Conservation (phyloP, 2,888 invertebrate genomes). For the Merodon equestris region DNA sequence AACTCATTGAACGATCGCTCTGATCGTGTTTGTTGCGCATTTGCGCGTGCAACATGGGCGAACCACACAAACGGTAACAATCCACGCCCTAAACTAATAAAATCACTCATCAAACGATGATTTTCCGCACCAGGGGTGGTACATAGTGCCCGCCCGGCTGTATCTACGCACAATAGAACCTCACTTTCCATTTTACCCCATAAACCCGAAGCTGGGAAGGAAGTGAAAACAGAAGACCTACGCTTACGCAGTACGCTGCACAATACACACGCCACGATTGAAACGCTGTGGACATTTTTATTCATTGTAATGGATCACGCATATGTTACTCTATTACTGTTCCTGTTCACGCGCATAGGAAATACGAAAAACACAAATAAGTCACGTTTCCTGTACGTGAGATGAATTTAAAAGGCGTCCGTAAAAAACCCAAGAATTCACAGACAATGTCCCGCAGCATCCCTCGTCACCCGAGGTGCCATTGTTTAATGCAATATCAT, state of each 20-base stretch:
- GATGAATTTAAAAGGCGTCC: conserved; percentile 52
- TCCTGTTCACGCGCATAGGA: conserved; percentile 52
- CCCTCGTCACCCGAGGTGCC: conserved; percentile 20
- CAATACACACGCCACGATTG: conserved; percentile 31
- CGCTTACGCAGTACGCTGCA: too few species aligned
- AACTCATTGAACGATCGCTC: not conserved
- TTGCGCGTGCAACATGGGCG: conserved; percentile 14
- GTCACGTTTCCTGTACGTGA: conserved; percentile 67
- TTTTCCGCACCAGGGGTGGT: conserved; percentile 61
- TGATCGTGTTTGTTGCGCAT: too few species aligned
- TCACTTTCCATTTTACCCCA: conserved; percentile 47
- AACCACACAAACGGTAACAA: conserved; percentile 30
- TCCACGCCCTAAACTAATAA: conserved; percentile 58
- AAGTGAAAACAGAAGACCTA: conserved; percentile 23
- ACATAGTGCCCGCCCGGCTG: conserved; percentile 35
- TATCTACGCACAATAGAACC: conserved; percentile 1
- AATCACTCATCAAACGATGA: conserved; percentile 57
- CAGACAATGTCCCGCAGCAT: conserved; percentile 57
- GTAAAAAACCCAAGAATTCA: conserved; percentile 53
- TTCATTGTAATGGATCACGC: conserved; percentile 64
- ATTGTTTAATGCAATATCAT: conserved; percentile 43
- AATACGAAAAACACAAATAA: conserved; percentile 55
- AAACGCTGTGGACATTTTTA: conserved; percentile 56
- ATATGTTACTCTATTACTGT: conserved; percentile 54
- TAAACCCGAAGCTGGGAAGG: conserved; percentile 14